Evolutionary conservation across 2,113 vertebrate genomes (phyloP).

Genomic region (Dicrurus megarhynchus): DNA sequence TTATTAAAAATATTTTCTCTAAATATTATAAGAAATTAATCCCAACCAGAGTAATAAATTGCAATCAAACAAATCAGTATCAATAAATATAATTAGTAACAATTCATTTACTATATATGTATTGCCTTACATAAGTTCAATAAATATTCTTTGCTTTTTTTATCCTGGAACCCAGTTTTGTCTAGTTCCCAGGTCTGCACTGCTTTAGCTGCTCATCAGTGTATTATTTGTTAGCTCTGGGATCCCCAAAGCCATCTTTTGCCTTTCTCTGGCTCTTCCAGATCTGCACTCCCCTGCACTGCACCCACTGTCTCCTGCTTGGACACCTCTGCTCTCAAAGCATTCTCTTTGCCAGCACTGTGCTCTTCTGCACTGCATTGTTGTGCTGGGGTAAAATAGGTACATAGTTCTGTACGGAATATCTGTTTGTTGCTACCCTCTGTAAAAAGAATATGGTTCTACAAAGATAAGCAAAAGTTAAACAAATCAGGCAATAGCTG

Average conservation of each 20-base stretch:
- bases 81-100: not conserved
- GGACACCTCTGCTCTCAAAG: not conserved
- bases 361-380: fast-evolving
- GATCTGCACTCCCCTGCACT: not conserved
- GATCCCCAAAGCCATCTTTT: not conserved
- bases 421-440: not conserved
- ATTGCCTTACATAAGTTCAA: not conserved
- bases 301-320: not conserved
- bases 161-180: not conserved
- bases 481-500: not conserved
- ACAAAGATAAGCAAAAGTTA: not conserved
- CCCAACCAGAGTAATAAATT: not conserved
- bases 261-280: not conserved
- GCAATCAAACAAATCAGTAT: not conserved
- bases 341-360: not conserved
- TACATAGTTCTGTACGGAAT: fast-evolving
- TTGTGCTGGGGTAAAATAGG: not conserved
- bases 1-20: not conserved
- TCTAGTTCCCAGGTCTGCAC: not conserved
- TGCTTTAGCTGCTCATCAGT: not conserved
- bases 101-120: not conserved
- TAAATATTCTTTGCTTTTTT: not conserved
- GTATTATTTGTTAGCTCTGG: not conserved
- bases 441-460: not conserved
- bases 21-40: not conserved